These are phyloP conservation scores for Myiopsitta monachus DNA, from an alignment of 2,113 vertebrate genomes.

Conservation along the genomic window DNA sequence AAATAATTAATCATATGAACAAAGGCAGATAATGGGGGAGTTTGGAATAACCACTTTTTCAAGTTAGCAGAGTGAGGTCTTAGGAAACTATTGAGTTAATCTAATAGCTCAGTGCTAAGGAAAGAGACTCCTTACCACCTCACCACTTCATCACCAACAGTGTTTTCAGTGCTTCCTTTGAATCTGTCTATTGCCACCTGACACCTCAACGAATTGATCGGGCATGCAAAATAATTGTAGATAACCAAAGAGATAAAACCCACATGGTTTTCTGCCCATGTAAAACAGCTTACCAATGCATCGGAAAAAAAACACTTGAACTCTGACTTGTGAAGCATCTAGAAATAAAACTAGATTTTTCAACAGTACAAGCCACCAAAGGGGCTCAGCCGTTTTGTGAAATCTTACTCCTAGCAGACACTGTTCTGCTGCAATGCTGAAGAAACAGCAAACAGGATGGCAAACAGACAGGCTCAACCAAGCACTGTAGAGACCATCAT, in stretches of 20 bases:
- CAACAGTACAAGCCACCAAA: background rate
- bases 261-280: background rate
- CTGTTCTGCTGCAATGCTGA: background rate
- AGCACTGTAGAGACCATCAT: background rate
- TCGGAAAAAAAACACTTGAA: background rate
- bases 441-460: background rate
- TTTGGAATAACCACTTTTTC: background rate
- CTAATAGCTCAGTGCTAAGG: background rate
- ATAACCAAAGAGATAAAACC: background rate
- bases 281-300: background rate
- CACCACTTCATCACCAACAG: background rate
- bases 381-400: constrained; percentile 15
- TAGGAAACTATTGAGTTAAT: background rate
- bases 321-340: background rate
- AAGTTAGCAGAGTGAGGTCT: background rate
- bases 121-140: background rate
- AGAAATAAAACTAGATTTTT: constrained; percentile 8
- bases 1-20: background rate
- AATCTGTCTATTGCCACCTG: background rate
- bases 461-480: background rate
- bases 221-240: background rate
- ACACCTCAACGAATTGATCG: background rate
- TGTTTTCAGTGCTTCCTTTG: background rate
- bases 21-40: background rate
- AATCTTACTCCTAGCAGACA: background rate